Base-by-base conservation (phyloP, 2,113 vertebrate species). In the Petrocephalus zakoni region DNA sequence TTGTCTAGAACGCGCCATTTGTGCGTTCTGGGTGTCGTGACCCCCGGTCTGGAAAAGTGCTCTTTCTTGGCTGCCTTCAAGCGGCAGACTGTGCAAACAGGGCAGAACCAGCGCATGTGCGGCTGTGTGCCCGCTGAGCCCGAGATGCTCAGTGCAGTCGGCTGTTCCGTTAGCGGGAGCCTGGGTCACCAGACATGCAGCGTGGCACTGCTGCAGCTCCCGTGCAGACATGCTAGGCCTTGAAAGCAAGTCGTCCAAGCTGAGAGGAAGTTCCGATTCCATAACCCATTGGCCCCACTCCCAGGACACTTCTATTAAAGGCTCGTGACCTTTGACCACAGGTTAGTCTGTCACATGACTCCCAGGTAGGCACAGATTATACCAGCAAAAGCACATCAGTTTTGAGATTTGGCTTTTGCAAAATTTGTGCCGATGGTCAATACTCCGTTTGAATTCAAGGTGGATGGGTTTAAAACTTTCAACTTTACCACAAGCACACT, bases 11-110 rank as follows among this genome's bases (percentile, higher is more conserved):
- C 25, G 87, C 86, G 87, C 90, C 89, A 83, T 89, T 90, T 87
- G 82, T 88, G 90, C 88, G 90, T 92, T 90, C 88, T 89, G 25
- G 87, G 91, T 92, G 91, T 93, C 87, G 47, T 90, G 88, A 91
- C 91, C 90, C 91, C 90, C 72, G 19, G 72, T 34, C 84, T 61
- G 42, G 29, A 82, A 88, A 82, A 81, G 81, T 52, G 92, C 87
- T 88, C 1, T 55, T 92, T 90, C 87, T 87, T 88, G 46, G 90
- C 89, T 85, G 88, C 58, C 55, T 25, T 87, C 89, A 22, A 84
- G 29, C 37, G 42, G 56, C 88, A 87, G 87, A 87, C 78, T 90
- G 53, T 88, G 90, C 21, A 56, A 86, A 89, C 51, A 22, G 51
- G 52, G 55, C 61, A 29, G 34, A 19, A 11, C 11, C 85, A 84